Conservation (phyloP, 2,888 invertebrate genomes). For the Blastobasis lacticolella region DNA sequence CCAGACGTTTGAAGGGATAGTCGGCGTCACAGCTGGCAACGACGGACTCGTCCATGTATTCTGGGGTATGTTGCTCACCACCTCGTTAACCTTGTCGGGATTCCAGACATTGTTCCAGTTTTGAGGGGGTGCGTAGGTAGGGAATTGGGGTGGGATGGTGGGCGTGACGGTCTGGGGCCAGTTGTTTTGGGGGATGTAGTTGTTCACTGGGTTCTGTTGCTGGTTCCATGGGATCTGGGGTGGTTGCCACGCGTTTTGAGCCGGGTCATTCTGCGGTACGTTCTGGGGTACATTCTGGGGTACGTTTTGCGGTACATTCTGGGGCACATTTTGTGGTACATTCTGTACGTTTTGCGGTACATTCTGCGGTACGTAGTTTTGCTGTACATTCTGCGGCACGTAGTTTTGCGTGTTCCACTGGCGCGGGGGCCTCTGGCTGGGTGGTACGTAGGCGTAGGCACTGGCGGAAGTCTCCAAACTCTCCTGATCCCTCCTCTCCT, state of each 20-base stretch:
- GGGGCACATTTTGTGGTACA: slow-evolving; percentile 9
- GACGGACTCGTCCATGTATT: slow-evolving; percentile 18
- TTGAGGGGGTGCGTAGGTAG: slow-evolving; percentile 19
- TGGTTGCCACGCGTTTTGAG: slow-evolving; percentile 19
- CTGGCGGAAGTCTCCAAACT: slow-evolving; percentile 30
- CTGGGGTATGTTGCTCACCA: not conserved
- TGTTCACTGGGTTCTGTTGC: slow-evolving; percentile 5
- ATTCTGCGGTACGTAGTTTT: slow-evolving; percentile 11
- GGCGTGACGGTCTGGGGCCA: slow-evolving; percentile 21
- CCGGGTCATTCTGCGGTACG: slow-evolving; percentile 18
- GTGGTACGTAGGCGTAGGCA: slow-evolving; percentile 30
- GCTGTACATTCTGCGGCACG: slow-evolving; percentile 7
- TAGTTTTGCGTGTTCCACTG: slow-evolving; percentile 21
- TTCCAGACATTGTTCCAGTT: not conserved
- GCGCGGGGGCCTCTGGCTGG: slow-evolving; percentile 24
- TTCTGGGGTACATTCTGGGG: slow-evolving; percentile 21
- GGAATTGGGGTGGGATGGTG: slow-evolving; percentile 21
- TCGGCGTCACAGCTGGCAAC: slow-evolving; percentile 11
- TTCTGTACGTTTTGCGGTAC: slow-evolving; percentile 19
- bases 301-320: slow-evolving; percentile 14
- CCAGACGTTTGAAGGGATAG: slow-evolving; percentile 17
- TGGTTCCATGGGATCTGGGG: slow-evolving; percentile 16
- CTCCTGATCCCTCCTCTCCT: slow-evolving; percentile 28
- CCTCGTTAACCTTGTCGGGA: not conserved
- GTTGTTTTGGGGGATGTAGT: slow-evolving; percentile 15